Percentiles rank a stretch among this genome's conserved stretches.
These are phyloP conservation scores for Euplexia lucipara DNA, from an alignment of 2,888 invertebrate genomes.

Conservation along the genomic window DNA sequence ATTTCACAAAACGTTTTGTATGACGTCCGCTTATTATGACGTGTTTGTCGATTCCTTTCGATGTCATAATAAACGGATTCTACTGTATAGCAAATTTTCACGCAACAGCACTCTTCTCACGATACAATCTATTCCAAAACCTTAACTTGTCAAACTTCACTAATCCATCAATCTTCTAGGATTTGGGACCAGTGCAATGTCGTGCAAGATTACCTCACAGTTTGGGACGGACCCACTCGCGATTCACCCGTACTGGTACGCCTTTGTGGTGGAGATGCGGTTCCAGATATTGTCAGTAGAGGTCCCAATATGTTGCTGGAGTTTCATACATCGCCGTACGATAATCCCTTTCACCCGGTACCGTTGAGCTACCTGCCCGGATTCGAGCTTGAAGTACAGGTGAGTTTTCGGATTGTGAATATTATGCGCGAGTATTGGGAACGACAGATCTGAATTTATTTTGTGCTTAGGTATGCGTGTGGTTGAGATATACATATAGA, in stretches of 20 bases:
- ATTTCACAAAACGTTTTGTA: too few species aligned
- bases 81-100: slow-evolving; percentile 34
- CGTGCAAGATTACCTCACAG: slow-evolving; percentile 95
- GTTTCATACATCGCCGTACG: slow-evolving; percentile 95
- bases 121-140: slow-evolving; percentile 48
- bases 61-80: too few species aligned
- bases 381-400: slow-evolving; percentile 95
- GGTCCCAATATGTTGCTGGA: slow-evolving; percentile 95
- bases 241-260: slow-evolving; percentile 94
- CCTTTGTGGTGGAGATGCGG: slow-evolving; percentile 95
- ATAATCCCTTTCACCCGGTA: slow-evolving; percentile 95
- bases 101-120: slow-evolving; percentile 29
- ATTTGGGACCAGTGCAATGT: slow-evolving; percentile 96
- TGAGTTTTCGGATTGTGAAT: slow-evolving; percentile 76
- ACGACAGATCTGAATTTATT: slow-evolving; percentile 41
- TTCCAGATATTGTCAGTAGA: slow-evolving; percentile 95
- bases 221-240: slow-evolving; percentile 94
- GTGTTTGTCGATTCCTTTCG: too few species aligned
- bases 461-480: slow-evolving; percentile 28
- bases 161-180: slow-evolving; percentile 82
- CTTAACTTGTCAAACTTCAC: slow-evolving; percentile 49
- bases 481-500: neutral
- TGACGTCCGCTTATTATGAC: too few species aligned
- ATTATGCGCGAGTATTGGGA: slow-evolving; percentile 42
- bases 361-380: slow-evolving; percentile 95